Evolutionary conservation across 1,140 invertebrate genomes (phyloP).

Genomic region (Drosophila pseudoobscura): DNA sequence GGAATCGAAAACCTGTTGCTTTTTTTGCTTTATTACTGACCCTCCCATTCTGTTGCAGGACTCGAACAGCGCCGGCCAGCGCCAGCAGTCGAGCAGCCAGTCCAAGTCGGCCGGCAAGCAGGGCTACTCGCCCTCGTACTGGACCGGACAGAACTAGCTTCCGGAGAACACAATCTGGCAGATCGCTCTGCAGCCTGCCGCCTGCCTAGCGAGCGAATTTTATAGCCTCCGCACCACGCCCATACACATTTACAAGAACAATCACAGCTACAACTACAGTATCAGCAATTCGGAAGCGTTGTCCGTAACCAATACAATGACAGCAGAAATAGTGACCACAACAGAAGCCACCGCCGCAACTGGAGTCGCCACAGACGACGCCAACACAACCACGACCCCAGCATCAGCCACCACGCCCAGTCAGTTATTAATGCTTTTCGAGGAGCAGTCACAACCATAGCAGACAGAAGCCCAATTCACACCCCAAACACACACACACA

Average conservation of each 20-base stretch:
- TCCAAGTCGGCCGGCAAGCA: constrained; percentile 88
- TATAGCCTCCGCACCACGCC: constrained; percentile 64
- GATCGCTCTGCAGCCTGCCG: constrained; percentile 60
- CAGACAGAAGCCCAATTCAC: constrained; percentile 16
- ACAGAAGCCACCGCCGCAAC: constrained; percentile 27
- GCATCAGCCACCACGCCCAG: constrained; percentile 42
- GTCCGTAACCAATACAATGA: constrained; percentile 33
- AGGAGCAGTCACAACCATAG: constrained; percentile 41
- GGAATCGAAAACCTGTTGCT: constrained; percentile 5
- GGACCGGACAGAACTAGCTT: constrained; percentile 86
- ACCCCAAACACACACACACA: constrained; percentile 16
- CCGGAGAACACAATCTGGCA: constrained; percentile 72
- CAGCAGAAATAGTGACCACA: constrained; percentile 38
- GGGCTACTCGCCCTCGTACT: constrained; percentile 86
- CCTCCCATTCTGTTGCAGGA: constrained; percentile 84
- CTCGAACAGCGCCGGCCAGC: constrained; percentile 87
- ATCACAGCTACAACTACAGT: constrained; percentile 56
- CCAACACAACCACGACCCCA: constrained; percentile 8
- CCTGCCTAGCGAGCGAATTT: constrained; percentile 51
- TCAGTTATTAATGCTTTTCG: constrained; percentile 64
- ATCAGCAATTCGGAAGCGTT: constrained; percentile 50
- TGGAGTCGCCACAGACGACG: constrained; percentile 24
- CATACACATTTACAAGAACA: constrained; percentile 60
- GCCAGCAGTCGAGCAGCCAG: constrained; percentile 87
- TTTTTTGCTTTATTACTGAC: constrained; percentile 4